Evolutionary conservation across 2,888 invertebrate species (phyloP), one percentile per base, ranked within the genome.

Genomic region (Sialis fuliginosa): DNA sequence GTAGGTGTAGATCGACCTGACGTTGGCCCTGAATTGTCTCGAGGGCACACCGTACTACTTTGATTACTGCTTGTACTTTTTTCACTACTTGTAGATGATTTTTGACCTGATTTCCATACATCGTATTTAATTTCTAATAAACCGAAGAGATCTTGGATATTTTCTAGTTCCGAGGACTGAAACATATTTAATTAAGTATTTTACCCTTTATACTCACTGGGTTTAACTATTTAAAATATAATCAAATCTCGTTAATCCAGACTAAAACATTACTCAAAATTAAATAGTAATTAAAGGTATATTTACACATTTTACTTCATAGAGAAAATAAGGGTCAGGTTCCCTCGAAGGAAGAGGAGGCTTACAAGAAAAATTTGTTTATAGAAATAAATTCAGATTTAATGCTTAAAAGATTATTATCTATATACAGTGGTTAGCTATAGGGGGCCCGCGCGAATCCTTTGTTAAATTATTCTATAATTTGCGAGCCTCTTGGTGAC

Each of bases 111-210:
- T 60, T 72, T 70, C 80, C 81, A 81, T 58, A 81, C 77, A 57
- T 86, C 86, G 52, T 87, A 83, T 65, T 86, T 86, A 54, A 88
- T 88, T 70, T 87, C 86, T 57, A 88, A 66, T 55, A 88, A 68
- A 62, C 86, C 81, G 62, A 88, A 80, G 48, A 88, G 67, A 64
- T 87, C 87, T 67, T 84, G 81, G 69, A 88, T 75, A 58, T 82
- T 84, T 60, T 81, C 81, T 56, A 88, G 77, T 69, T 88, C 87
- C 56, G 75, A 77, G 54, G 81, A 81, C 82, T 82, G 68, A 52
- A 54, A 54, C 30, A 48, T 42, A 47, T 43, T 33, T 44, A 43
- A 43, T 43, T 6, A 33, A 2, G 22, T 22, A 22, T 22, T 22
- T 22, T 22, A 22, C 22, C 22, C 22, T 22, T 22, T 22, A 22